Evolutionary conservation across 2,797 vertebrate species (phyloP).

Genomic region (Pampus argenteus): DNA sequence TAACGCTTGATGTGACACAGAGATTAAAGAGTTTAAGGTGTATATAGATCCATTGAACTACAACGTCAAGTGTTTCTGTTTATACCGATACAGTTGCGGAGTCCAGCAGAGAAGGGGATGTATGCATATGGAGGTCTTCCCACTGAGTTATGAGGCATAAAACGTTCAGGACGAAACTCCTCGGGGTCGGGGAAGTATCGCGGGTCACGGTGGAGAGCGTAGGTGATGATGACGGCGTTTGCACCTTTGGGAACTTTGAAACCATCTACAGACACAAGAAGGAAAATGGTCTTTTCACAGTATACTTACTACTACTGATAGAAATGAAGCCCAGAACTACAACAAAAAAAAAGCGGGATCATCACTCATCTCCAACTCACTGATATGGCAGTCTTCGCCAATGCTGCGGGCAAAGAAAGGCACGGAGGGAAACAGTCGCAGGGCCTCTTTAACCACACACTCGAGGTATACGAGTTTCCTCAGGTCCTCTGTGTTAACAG

Average conservation of each 20-base stretch:
- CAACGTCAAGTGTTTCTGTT: not conserved
- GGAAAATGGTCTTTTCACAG: not conserved
- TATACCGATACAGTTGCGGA: constrained; percentile 96
- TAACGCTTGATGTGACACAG: not conserved
- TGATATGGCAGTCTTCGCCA: constrained; percentile 87
- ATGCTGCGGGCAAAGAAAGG: constrained; percentile 90
- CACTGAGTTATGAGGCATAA: constrained; percentile 87
- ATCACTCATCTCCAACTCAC: constrained; percentile 80
- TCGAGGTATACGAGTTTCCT: constrained; percentile 93
- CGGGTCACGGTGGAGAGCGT: constrained; percentile 90
- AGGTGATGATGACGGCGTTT: constrained; percentile 85
- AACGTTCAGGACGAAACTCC: constrained; percentile 92
- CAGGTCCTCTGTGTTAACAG: constrained; percentile 87
- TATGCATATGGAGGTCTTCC: constrained; percentile 91
- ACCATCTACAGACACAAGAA: constrained; percentile 79
- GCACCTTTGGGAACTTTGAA: constrained; percentile 86
- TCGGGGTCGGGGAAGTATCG: constrained; percentile 91
- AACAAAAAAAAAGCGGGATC: not conserved
- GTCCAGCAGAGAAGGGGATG: constrained; percentile 95
- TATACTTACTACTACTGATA: not conserved
- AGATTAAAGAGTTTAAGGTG: not conserved
- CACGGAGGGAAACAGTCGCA: constrained; percentile 93
- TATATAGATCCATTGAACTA: not conserved
- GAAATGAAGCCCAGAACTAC: not conserved
- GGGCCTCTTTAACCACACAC: constrained; percentile 93